A percentile compares a stretch with the other conserved stretches of the same genome.
Evolutionary conservation across 2,113 vertebrate genomes (phyloP).

Genomic region (Telmatochromis brachygnathus): DNA sequence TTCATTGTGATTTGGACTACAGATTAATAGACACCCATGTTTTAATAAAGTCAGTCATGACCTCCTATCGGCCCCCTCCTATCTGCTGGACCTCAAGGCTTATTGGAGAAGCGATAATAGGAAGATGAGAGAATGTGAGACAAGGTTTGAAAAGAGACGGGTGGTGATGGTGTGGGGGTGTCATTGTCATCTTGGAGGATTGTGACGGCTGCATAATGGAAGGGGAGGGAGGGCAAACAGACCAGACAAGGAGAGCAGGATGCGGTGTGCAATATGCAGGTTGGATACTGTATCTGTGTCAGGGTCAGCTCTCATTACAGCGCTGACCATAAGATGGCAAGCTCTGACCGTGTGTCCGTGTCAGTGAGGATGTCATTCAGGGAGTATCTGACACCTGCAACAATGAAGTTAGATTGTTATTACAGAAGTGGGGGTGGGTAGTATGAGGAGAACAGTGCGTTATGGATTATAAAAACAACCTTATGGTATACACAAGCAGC

Average conservation of each 20-base stretch:
- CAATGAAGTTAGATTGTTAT: neutral
- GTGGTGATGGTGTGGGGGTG: neutral
- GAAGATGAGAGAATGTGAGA: neutral
- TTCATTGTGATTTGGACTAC: neutral
- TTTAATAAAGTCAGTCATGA: constrained; percentile 56
- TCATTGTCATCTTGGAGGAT: neutral
- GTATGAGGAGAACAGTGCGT: neutral
- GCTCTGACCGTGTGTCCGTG: neutral
- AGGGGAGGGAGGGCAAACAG: neutral
- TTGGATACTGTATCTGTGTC: constrained; percentile 13
- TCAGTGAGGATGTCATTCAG: neutral
- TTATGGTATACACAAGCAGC: neutral
- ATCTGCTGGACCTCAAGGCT: neutral
- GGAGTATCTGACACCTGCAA: neutral
- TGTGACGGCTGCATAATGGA: neutral
- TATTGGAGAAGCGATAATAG: constrained; percentile 6
- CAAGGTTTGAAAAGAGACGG: neutral
- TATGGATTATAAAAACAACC: neutral
- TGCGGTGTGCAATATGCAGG: neutral
- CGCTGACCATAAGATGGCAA: neutral
- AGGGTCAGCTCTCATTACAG: constrained; percentile 43
- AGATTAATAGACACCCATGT: constrained; percentile 51
- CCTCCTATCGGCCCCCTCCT: neutral
- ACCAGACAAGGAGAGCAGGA: neutral
- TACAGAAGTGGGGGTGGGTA: neutral